Percentiles rank a stretch among this genome's conserved stretches.
phyloP scores from a whole-genome alignment of 2,797 vertebrate species.

The Dallia pectoralis region DNA sequence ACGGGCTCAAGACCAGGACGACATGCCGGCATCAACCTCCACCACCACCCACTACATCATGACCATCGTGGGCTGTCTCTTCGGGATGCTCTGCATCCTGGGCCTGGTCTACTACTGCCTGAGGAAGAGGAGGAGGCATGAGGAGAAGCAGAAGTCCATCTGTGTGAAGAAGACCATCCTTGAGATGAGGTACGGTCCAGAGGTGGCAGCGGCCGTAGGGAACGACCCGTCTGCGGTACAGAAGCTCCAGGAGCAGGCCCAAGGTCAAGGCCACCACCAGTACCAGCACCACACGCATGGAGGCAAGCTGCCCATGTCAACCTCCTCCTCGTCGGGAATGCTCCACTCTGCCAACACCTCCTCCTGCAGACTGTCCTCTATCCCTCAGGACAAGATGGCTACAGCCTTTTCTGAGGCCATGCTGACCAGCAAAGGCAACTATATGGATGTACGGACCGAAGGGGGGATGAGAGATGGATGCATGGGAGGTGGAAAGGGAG shows the following conservation, averaged over 20 bases:
- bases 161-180: slow-evolving; percentile 98
- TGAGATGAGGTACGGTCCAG: slow-evolving; percentile 97
- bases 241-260: slow-evolving; percentile 89
- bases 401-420: slow-evolving; percentile 85
- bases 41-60: slow-evolving; percentile 99
- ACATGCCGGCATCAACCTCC: slow-evolving; percentile 84
- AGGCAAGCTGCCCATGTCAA: slow-evolving; percentile 75
- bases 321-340: slow-evolving; percentile 77
- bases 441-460: slow-evolving; percentile 91
- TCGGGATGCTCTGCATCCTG: slow-evolving; percentile 95
- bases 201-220: slow-evolving; percentile 84
- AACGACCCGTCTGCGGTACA: slow-evolving; percentile 80
- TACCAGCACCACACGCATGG: slow-evolving; percentile 78
- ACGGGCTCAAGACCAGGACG: slow-evolving; percentile 77
- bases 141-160: slow-evolving; percentile 94
- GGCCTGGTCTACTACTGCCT: slow-evolving; percentile 96
- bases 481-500: slow-evolving; percentile 64
- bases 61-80: slow-evolving; percentile 96
- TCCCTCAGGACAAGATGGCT: slow-evolving; percentile 94
- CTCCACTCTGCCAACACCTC: slow-evolving; percentile 76
- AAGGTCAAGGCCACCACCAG: slow-evolving; percentile 74
- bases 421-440: slow-evolving; percentile 85
- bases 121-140: slow-evolving; percentile 87
- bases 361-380: slow-evolving; percentile 89
- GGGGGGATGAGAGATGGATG: slow-evolving; percentile 74